Base-by-base conservation (phyloP, 2,888 invertebrate species). In the Ochropacha duplaris region DNA sequence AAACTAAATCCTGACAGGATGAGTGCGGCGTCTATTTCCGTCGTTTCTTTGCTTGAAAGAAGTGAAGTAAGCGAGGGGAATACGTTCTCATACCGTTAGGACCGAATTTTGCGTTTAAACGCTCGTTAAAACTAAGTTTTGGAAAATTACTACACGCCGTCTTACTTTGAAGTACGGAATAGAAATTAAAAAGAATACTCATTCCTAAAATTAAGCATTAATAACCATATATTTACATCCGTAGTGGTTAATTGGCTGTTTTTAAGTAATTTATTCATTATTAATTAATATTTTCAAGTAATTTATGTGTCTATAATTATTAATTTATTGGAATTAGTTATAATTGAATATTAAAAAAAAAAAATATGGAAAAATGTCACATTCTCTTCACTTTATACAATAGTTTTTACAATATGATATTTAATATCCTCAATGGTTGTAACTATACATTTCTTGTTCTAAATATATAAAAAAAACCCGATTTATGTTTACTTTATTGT, bases 371-470 rank as follows among this genome's bases (percentile, higher is more conserved):
- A 86, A 90, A 88, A 83, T 88, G 88, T 92, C 90, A 88, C 92
- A 91, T 89, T 90, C 87, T 90, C 90, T 90, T 92, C 92, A 91
- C 90, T 91, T 91, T 92, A 89, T 92, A 93, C 93, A 93, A 93
- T 93, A 93, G 92, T 90, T 92, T 92, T 92, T 92, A 92, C 91
- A 92, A 93, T 93, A 93, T 87, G 93, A 93, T 93, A 93, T 93
- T 90, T 92, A 92, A 93, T 93, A 93, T 93, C 93, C 90, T 93
- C 93, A 87, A 93, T 93, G 93, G 93, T 93, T 93, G 93, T 93
- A 93, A 92, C 90, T 92, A 93, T 93, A 93, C 93, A 93, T 93
- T 93, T 93, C 93, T 93, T 93, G 93, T 93, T 93, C 93, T 93
- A 93, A 93, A 93, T 93, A 93, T 93, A 93, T 93, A 91, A 91